These are phyloP conservation scores for Pituophis catenifer DNA, from an alignment of 2,113 vertebrate species.

Conservation along the genomic window DNA sequence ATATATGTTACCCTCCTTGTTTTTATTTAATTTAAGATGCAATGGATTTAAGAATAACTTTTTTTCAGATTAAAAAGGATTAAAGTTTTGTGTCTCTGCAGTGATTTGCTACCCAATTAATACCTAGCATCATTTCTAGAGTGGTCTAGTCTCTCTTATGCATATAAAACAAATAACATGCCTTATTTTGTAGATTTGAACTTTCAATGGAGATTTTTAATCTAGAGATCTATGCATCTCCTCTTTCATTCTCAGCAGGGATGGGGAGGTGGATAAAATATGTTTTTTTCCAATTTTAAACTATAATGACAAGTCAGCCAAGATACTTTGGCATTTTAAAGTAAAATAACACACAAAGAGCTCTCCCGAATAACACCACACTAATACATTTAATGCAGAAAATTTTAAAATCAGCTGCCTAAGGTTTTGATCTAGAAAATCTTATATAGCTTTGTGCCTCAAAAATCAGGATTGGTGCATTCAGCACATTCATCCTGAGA, in stretches of 20 bases:
- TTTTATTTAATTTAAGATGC: neutral
- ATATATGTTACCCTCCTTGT: neutral
- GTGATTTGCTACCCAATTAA: neutral
- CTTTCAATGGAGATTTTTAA: neutral
- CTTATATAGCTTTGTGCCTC: neutral
- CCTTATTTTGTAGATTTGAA: neutral
- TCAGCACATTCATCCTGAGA: neutral
- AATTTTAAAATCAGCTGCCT: neutral
- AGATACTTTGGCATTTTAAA: neutral
- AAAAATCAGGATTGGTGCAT: neutral
- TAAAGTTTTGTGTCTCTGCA: neutral
- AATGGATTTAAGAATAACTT: neutral
- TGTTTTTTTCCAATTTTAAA: neutral
- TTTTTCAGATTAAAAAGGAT: neutral
- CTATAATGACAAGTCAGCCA: neutral
- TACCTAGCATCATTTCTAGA: neutral
- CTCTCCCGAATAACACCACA: neutral
- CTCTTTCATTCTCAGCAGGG: neutral
- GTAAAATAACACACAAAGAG: neutral
- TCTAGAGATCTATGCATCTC: neutral
- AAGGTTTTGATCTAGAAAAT: neutral
- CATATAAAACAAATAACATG: neutral
- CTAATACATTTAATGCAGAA: neutral
- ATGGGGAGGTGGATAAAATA: neutral
- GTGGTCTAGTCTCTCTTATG: neutral